Evolutionary conservation across 2,797 vertebrate species (phyloP), one percentile per base, ranked within the genome.

Genomic region (Semotilus atromaculatus): DNA sequence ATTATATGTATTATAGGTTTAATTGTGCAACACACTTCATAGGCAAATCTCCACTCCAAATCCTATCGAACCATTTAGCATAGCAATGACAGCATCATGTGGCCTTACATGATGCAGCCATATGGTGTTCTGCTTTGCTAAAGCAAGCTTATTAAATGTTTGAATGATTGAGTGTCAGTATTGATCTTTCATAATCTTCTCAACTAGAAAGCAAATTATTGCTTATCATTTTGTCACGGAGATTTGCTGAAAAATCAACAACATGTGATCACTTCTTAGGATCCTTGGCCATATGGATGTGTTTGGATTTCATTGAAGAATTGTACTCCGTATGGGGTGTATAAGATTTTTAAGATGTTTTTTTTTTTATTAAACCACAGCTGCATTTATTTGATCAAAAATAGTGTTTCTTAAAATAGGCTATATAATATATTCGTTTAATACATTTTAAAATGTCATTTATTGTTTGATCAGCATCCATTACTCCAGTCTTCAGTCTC

Each of bases 121-220:
- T 81, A 71, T 72, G 10, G 67, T 62, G 38, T 45, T 29, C 43
- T 13, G 10, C 36, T 58, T 29, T 58, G 7, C 40, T 38, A 18
- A 45, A 34, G 18, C 68, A 62, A 72, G 26, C 13, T 2, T 34
- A 62, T n/a, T 34, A 4, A 11, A 48, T 74, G 11, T 38, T 64
- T 55, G 36, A 18, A 38, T 60, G 68, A 72, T 7, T 73, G 55
- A 74, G 14, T n/a, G 21, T 48, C 71, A 21, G 21, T 82, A 74
- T 51, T 81, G 67, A 81, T 71, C 6, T 55, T 71, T 23, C 14
- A 55, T 40, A 38, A 58, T 82, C 29, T 36, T 29, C 26, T 48
- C 16, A 48, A 58, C n/a, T 29, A 43, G 10, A 26, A 60, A 82
- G 21, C 67, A 9, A 60, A 58, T 55, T 53, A 21, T 81, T 29